Conservation (phyloP, 2,888 invertebrate genomes). For the Druceiella hillmani region DNA sequence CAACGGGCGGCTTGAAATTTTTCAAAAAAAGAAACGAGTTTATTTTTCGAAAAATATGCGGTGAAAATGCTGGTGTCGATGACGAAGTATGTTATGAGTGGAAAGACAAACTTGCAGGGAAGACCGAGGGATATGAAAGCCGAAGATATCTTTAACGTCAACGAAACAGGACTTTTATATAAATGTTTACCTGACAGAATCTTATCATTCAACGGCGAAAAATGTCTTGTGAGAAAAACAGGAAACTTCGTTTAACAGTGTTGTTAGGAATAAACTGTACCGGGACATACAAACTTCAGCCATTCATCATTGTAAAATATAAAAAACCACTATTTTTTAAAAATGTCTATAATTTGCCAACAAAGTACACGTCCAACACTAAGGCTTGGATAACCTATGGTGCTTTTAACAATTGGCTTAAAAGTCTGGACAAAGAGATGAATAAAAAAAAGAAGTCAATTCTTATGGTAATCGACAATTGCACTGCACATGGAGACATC, state of each 20-base stretch:
- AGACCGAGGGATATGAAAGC: too few relatives aligned
- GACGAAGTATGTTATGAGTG: too few relatives aligned
- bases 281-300: slow-evolving; percentile 22
- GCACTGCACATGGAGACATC: slow-evolving; percentile 20
- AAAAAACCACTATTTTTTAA: slow-evolving; percentile 21
- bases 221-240: slow-evolving; percentile 21
- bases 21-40: too few relatives aligned
- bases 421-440: slow-evolving; percentile 23
- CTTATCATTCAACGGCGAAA: slow-evolving; percentile 22
- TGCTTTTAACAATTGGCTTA: slow-evolving; percentile 22
- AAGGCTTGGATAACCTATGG: slow-evolving; percentile 20
- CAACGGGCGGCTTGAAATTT: too few relatives aligned
- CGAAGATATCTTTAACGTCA: too few relatives aligned
- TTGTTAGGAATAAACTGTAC: slow-evolving; percentile 20
- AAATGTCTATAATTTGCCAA: slow-evolving; percentile 15
- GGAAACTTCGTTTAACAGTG: slow-evolving; percentile 21
- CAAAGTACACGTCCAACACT: slow-evolving; percentile 14
- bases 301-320: slow-evolving; percentile 21
- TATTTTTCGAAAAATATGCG: too few relatives aligned
- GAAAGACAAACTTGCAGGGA: too few relatives aligned
- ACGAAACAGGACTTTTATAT: slow-evolving; percentile 20
- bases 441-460: slow-evolving; percentile 21
- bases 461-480: slow-evolving; percentile 23
- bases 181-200: slow-evolving; percentile 22
- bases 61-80: too few relatives aligned